phyloP scores from a whole-genome alignment of 2,797 vertebrate species.

The Pseudomugil gertrudae region DNA sequence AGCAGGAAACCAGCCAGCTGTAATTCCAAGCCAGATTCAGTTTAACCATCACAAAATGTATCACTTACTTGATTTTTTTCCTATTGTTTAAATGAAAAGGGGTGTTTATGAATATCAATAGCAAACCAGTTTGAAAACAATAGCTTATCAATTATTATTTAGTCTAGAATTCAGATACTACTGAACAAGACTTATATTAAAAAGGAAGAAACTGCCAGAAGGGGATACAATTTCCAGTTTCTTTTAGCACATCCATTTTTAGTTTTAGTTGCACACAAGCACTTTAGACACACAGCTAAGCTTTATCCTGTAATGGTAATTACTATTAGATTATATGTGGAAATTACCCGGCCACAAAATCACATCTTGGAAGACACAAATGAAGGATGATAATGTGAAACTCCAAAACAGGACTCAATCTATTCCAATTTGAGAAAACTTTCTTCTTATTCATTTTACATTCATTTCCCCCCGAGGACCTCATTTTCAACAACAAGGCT shows the following conservation, averaged over 20 bases:
- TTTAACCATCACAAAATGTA: conserved; percentile 22
- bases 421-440: conserved; percentile 32
- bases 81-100: neutral
- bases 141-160: neutral
- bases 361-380: conserved; percentile 35
- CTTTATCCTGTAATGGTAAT: conserved; percentile 35
- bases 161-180: neutral
- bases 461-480: conserved; percentile 45
- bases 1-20: conserved; percentile 27
- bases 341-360: conserved; percentile 46
- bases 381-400: conserved; percentile 28
- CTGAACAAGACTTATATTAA: neutral
- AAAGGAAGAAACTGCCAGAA: conserved; percentile 18
- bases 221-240: conserved; percentile 27
- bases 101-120: neutral
- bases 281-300: conserved; percentile 19
- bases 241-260: neutral
- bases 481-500: conserved; percentile 25
- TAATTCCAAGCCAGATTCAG: conserved; percentile 2
- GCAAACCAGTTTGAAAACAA: neutral
- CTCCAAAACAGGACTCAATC: conserved; percentile 14
- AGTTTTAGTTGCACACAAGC: conserved; percentile 16
- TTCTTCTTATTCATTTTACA: conserved; percentile 39
- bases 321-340: conserved; percentile 33
- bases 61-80: neutral